Evolutionary conservation across 2,888 invertebrate genomes (phyloP).

Genomic region (Pollenia angustigena): DNA sequence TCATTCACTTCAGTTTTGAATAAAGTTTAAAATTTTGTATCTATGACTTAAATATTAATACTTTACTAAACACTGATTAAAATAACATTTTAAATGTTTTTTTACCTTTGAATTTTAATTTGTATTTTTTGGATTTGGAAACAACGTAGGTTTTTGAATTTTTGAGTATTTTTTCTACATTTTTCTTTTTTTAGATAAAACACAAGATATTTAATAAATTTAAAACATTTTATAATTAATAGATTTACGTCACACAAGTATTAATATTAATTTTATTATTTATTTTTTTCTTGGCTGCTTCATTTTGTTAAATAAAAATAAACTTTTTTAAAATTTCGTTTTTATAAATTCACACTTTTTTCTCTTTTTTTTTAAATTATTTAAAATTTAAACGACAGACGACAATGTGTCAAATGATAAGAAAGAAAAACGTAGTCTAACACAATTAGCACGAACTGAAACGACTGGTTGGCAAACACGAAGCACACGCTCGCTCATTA

Average conservation of each 20-base stretch:
- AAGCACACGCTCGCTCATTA: conserved; percentile 54
- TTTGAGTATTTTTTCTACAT: conserved; percentile 11
- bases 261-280: conserved; percentile 42
- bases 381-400: conserved; percentile 54
- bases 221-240: conserved; percentile 54
- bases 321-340: conserved; percentile 42
- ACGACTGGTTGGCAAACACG: conserved; percentile 57
- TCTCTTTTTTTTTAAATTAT: conserved; percentile 26
- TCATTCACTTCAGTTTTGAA: background rate
- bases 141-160: conserved; percentile 13
- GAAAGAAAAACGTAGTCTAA: conserved; percentile 53
- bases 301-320: conserved; percentile 29
- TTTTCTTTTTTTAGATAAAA: conserved; percentile 31
- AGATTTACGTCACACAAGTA: conserved; percentile 41
- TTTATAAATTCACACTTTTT: conserved; percentile 51
- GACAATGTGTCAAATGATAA: conserved; percentile 51
- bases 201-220: conserved; percentile 19
- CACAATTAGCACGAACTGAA: conserved; percentile 36
- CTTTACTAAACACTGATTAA: background rate
- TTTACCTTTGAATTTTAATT: conserved; percentile 38
- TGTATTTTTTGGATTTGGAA: background rate
- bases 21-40: too few species aligned
- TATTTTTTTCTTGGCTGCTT: conserved; percentile 27
- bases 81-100: conserved; percentile 5
- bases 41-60: too few species aligned